Conservation (phyloP, 2,113 vertebrate species). For the Speoplatyrhinus poulsoni region DNA sequence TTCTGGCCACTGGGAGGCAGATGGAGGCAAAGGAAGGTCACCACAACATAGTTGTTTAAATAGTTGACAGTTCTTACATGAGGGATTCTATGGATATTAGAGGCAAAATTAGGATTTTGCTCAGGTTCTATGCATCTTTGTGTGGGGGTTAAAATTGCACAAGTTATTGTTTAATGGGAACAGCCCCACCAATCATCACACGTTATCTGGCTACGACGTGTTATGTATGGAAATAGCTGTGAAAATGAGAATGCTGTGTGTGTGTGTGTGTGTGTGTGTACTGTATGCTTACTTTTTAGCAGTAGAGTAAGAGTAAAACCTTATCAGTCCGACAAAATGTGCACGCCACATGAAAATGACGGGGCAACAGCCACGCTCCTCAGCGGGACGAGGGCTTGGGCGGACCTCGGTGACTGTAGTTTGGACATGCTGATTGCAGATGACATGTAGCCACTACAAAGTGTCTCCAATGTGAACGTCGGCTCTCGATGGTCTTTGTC, state of each 20-base stretch:
- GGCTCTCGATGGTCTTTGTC: constrained; percentile 5
- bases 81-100: neutral
- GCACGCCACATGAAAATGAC: too few relatives aligned
- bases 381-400: too few relatives aligned
- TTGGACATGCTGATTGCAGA: constrained; percentile 21
- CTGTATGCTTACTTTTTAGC: neutral
- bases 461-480: constrained; percentile 6
- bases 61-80: too few relatives aligned
- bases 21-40: neutral
- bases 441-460: constrained; percentile 34
- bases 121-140: neutral
- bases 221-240: too few relatives aligned
- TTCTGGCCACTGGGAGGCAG: neutral
- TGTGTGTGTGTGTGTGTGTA: constrained; percentile 9
- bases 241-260: neutral
- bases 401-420: constrained; percentile 1
- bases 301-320: constrained; percentile 1
- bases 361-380: too few relatives aligned
- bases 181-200: too few relatives aligned
- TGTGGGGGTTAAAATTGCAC: too few relatives aligned
- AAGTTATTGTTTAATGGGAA: too few relatives aligned
- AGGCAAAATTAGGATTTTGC: neutral
- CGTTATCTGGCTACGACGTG: too few relatives aligned
- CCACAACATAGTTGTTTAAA: too few relatives aligned
- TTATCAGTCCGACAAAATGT: too few relatives aligned